phyloP scores from a whole-genome alignment of 2,113 vertebrate species.

The Mirza zaza region DNA sequence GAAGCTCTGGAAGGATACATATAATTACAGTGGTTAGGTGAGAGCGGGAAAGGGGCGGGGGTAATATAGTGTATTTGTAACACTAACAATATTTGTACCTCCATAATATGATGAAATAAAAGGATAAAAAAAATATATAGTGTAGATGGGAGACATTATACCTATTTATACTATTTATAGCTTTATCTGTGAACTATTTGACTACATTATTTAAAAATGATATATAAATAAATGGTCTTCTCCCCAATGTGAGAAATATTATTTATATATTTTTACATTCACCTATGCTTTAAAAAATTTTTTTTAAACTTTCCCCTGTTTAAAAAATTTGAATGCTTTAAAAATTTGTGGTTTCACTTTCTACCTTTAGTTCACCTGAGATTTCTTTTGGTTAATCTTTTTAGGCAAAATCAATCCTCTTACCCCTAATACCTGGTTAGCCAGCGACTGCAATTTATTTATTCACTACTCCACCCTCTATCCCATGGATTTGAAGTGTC shows the following conservation, averaged over 20 bases:
- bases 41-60: neutral
- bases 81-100: too few relatives aligned
- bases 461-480: constrained; percentile 40
- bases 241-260: constrained; percentile 10
- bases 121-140: too few relatives aligned
- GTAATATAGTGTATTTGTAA: neutral
- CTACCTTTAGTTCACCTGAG: constrained; percentile 44
- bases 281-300: neutral
- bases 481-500: constrained; percentile 20
- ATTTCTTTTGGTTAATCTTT: constrained; percentile 53
- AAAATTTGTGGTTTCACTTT: constrained; percentile 39
- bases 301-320: too few relatives aligned
- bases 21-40: neutral
- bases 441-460: constrained; percentile 39
- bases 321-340: neutral
- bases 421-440: neutral
- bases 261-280: constrained; percentile 42
- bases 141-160: neutral
- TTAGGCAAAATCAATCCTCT: neutral
- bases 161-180: constrained; percentile 1
- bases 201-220: constrained; percentile 34
- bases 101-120: too few relatives aligned
- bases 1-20: constrained; percentile 1
- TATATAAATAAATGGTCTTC: neutral
- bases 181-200: neutral